Percentiles rank a stretch among this genome's conserved stretches.
Evolutionary conservation across 2,888 invertebrate species (phyloP).

Genomic region (Lasioglossum malachurum): DNA sequence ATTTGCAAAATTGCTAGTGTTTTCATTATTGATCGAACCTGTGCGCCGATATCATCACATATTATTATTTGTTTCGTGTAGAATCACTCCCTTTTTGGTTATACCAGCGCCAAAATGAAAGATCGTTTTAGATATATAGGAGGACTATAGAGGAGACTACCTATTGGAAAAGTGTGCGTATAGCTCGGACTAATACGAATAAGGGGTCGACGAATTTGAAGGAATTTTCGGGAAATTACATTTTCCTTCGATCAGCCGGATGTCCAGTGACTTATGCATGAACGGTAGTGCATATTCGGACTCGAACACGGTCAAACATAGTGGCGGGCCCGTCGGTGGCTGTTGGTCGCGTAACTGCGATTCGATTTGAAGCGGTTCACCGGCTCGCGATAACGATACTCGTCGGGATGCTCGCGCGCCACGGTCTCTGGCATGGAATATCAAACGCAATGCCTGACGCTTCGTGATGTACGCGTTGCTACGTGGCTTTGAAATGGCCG

Average conservation of each 20-base stretch:
- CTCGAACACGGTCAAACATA: neutral
- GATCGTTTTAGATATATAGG: neutral
- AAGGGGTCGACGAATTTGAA: no score
- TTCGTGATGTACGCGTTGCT: constrained; percentile 10
- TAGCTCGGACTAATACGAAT: no score
- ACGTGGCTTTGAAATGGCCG: neutral
- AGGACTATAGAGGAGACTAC: neutral
- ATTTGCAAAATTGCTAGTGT: no score
- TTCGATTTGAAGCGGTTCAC: constrained; percentile 21
- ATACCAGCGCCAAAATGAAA: neutral
- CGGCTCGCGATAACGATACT: constrained; percentile 36
- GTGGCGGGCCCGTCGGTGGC: neutral
- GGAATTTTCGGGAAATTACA: neutral
- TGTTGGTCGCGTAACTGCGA: neutral
- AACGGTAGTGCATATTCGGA: neutral
- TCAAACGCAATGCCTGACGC: constrained; percentile 27
- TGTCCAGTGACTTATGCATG: neutral
- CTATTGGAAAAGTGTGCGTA: no score
- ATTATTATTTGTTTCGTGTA: no score
- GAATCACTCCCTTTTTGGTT: no score
- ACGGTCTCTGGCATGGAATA: constrained; percentile 23
- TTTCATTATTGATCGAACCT: no score
- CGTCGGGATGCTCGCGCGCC: constrained; percentile 13
- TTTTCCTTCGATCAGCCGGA: neutral
- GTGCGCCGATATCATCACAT: no score